These are phyloP conservation scores for Paedocypris micromegethes DNA, from an alignment of 2,797 vertebrate genomes.

Conservation along the genomic window DNA sequence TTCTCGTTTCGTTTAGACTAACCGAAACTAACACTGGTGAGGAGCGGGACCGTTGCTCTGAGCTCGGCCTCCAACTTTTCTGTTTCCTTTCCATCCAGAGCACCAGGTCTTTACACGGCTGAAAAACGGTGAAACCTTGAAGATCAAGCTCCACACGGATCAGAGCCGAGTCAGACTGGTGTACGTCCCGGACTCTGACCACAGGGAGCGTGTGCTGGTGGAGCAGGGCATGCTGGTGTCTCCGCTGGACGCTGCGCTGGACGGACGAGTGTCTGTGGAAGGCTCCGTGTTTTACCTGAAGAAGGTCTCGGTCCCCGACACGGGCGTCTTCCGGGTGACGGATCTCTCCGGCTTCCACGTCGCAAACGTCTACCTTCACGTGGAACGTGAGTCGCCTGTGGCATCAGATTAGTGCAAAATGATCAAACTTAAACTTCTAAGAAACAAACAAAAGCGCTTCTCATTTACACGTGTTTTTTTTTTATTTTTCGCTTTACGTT, in stretches of 20 bases:
- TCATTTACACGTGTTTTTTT: no score
- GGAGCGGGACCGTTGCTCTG: no score
- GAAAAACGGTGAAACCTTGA: conserved; percentile 56
- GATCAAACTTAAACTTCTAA: no score
- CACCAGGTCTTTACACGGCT: conserved; percentile 60
- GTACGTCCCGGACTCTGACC: conserved; percentile 59
- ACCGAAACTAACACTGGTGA: no score
- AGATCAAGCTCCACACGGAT: conserved; percentile 60
- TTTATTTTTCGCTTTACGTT: no score
- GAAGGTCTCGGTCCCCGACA: conserved; percentile 55
- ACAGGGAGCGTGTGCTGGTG: conserved; percentile 54
- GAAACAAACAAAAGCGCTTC: not conserved
- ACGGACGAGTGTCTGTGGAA: conserved; percentile 60
- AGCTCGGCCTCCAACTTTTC: no score
- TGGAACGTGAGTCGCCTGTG: conserved; percentile 55
- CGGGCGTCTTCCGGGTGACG: conserved; percentile 60
- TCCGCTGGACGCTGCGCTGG: conserved; percentile 56
- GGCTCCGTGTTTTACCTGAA: conserved; percentile 60
- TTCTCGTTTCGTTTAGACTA: no score
- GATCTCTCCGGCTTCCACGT: conserved; percentile 66
- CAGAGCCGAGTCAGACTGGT: conserved; percentile 55
- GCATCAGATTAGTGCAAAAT: no score
- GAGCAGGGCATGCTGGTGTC: conserved; percentile 56
- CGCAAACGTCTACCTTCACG: conserved; percentile 60
- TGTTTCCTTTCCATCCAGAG: conserved; percentile 49